Base-by-base conservation (phyloP, 1,140 invertebrate species). In the Armadillidium nasatum region DNA sequence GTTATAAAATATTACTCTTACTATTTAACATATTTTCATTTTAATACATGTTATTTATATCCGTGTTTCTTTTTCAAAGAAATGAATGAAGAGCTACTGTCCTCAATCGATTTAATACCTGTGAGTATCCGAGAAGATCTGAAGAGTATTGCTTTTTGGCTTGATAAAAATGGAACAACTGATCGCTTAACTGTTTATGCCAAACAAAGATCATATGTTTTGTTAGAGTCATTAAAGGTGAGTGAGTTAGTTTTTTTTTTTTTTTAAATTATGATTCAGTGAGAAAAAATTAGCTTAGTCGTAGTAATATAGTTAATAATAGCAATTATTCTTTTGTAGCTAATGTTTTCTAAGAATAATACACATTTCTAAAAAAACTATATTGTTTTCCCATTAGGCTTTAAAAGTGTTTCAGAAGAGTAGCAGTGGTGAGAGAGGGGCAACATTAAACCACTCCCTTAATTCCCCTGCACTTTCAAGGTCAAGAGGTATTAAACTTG, bases 121-220 rank as follows among this genome's bases (percentile, higher is more conserved):
- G 45, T 74, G 19, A 73, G 76, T 11, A 76, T 78, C 22, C 72
- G 79, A 50, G 76, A 78, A 46, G 81, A 81, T 67, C 70, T 81
- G 22, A 50, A 76, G 10, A 75, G 76, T 45, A 81, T 81, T 68
- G 78, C 81, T 10, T 54, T 75, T 19, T 81, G 81, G 81, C 77
- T 81, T 0, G 78, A 79, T 69, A 74, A 78, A 75, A 78, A 81
- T 69, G 72, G 74, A 50, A 78, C 77, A 23, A 75, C 77, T 15
- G 81, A 76, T 50, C 73, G 76, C 44, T 74, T 81, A 43, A 81
- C 78, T 13, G 76, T 79, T 21, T 81, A 81, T 70, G 81, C 81
- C 33, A 79, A 80, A 15, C 60, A 78, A 21, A 76, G 81, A 10
- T 77, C 81, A n/a, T 72, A 79, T 75, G 76, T 76, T 19, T 70